Conservation (phyloP, 2,113 vertebrate species). For the Chaetura pelagica region DNA sequence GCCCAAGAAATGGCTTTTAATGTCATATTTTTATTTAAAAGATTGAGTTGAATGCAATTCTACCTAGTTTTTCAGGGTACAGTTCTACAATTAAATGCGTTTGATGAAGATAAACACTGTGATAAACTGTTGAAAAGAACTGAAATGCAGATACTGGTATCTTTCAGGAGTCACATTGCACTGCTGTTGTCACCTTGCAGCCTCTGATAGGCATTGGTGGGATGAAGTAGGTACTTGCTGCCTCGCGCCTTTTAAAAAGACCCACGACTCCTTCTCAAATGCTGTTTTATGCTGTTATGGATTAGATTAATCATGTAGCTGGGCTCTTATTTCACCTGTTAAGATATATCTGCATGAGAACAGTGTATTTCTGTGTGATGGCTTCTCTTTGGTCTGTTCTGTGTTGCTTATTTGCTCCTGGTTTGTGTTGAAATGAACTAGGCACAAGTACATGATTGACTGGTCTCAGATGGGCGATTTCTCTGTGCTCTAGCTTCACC, state of each 20-base stretch:
- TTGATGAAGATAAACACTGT: background rate
- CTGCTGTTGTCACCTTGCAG: background rate
- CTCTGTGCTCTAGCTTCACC: background rate
- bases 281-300: background rate
- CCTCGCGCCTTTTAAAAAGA: background rate
- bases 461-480: background rate
- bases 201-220: background rate
- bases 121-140: background rate
- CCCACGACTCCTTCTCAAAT: background rate
- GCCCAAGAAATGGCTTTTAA: background rate
- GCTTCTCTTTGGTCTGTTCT: background rate
- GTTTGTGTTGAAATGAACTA: background rate
- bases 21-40: background rate
- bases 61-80: background rate
- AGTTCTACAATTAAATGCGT: background rate
- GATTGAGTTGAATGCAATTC: background rate
- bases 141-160: background rate
- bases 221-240: background rate
- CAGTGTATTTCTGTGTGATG: background rate
- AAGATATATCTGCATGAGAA: fast-evolving
- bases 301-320: background rate
- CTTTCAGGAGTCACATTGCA: background rate
- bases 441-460: background rate
- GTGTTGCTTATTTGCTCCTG: background rate
- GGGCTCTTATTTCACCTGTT: background rate